Percentiles rank a stretch among this genome's conserved stretches.
phyloP scores from a whole-genome alignment of 2,113 vertebrate species.

The Martes martes region DNA sequence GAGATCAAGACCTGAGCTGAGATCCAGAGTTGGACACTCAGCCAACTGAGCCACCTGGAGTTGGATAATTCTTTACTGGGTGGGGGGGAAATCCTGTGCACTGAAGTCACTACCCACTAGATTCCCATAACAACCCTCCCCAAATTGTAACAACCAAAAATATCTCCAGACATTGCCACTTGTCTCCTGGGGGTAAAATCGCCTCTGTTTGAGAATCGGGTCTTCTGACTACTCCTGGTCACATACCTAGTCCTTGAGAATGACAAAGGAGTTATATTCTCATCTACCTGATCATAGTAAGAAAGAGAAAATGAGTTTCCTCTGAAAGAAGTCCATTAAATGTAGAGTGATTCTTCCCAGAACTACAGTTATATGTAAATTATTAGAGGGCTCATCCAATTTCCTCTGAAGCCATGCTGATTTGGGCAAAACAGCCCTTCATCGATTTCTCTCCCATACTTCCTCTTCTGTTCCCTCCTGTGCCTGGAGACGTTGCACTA shows the following conservation, averaged over 20 bases:
- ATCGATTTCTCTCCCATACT: not conserved
- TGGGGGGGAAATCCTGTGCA: not conserved
- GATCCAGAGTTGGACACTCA: not conserved
- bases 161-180: not conserved
- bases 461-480: not conserved
- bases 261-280: not conserved
- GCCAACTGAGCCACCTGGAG: not conserved
- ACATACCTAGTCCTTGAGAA: not conserved
- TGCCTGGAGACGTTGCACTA: not conserved
- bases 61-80: not conserved
- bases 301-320: not conserved
- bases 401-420: not conserved
- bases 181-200: not conserved
- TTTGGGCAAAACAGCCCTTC: not conserved
- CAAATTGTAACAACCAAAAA: not conserved
- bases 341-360: not conserved
- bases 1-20: not conserved
- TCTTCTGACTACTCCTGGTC: not conserved
- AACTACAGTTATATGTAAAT: not conserved
- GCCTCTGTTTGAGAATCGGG: not conserved
- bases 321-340: not conserved
- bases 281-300: not conserved
- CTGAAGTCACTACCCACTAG: not conserved
- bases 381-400: not conserved
- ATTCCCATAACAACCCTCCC: not conserved